Base-by-base conservation (phyloP, 2,888 invertebrate genomes). In the Autographa pulchrina region DNA sequence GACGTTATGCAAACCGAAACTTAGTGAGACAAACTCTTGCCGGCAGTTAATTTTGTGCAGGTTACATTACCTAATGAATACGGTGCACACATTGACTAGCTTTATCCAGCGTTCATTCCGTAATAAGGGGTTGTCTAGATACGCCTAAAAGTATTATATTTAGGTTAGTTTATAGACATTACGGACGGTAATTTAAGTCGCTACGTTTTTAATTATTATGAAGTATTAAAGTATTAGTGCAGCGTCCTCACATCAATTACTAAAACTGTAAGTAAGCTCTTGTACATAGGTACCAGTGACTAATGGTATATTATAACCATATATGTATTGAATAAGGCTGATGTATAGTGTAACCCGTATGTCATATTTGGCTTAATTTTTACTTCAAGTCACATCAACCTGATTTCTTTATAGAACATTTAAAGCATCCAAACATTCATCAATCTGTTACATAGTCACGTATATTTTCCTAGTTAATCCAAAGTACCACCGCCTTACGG, bases 381-480 rank as follows among this genome's bases (percentile, higher is more conserved):
- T n/a, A n/a, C n/a, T n/a, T n/a, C n/a, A n/a, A 38, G 35, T 35
- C 2, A 35, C 2, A 35, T 38, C 11, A 11, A 16, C 43, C 16
- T 43, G 16, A 16, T 16, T 16, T 16, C n/a, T 48, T 6, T 6
- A 6, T 7, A n/a, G 48, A 1, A 48, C 2, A 43, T 43, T 16
- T 43, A n/a, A 7, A n/a, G n/a, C 6, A 8, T 6, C n/a, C n/a
- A 11, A 11, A 11, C 11, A 7, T n/a, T n/a, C 16, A 48, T 14
- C 48, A n/a, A 48, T 48, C n/a, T 48, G 48, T 48, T n/a, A 5
- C 16, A 48, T n/a, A 0, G n/a, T 48, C 48, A 48, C 48, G 48
- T 48, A 48, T 48, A 48, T 48, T 48, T 16, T 48, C 48, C n/a
- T 48, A 48, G 48, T 48, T 48, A 48, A 48, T 48, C 48, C 48